Conservation (phyloP, 2,797 vertebrate species). For the Spondyliosoma cantharus region DNA sequence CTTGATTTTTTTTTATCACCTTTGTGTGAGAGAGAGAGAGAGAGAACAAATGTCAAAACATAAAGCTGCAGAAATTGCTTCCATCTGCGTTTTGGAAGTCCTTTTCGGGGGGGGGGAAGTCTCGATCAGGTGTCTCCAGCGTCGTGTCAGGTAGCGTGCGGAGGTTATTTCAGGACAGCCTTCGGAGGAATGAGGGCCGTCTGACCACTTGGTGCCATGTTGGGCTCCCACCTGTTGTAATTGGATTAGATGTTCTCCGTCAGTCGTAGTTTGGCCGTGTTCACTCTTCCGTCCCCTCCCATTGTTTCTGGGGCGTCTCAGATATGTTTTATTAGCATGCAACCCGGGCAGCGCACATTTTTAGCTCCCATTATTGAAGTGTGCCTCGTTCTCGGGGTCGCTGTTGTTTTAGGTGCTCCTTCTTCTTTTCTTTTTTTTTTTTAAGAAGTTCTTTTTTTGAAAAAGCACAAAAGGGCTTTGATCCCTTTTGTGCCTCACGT, state of each 20-base stretch:
- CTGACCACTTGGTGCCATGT: slow-evolving; percentile 52
- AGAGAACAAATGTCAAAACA: slow-evolving; percentile 17
- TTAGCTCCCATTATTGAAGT: slow-evolving; percentile 54
- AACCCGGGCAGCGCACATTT: slow-evolving; percentile 44
- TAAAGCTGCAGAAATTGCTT: slow-evolving; percentile 43
- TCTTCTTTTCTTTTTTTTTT: slow-evolving; percentile 46
- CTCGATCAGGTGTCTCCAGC: slow-evolving; percentile 53
- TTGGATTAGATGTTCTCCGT: slow-evolving; percentile 67
- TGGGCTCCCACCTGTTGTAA: slow-evolving; percentile 69
- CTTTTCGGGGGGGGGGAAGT: slow-evolving; percentile 49
- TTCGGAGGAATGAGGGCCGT: slow-evolving; percentile 43
- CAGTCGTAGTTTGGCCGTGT: slow-evolving; percentile 55
- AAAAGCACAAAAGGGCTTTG: slow-evolving; percentile 66
- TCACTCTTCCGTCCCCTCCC: slow-evolving; percentile 46
- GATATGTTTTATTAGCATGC: slow-evolving; percentile 62
- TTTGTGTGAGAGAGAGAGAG: not conserved
- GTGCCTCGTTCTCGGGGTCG: slow-evolving; percentile 36
- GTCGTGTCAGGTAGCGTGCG: slow-evolving; percentile 24
- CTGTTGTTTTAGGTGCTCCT: slow-evolving; percentile 73
- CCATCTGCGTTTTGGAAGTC: slow-evolving; percentile 64
- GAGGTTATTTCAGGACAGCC: slow-evolving; percentile 63
- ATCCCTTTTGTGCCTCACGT: slow-evolving; percentile 62
- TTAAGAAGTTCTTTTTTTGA: slow-evolving; percentile 72
- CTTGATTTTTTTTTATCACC: slow-evolving; percentile 27
- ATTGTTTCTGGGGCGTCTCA: slow-evolving; percentile 47